Base-by-base conservation (phyloP, 2,888 invertebrate species). In the Tigriopus californicus region DNA sequence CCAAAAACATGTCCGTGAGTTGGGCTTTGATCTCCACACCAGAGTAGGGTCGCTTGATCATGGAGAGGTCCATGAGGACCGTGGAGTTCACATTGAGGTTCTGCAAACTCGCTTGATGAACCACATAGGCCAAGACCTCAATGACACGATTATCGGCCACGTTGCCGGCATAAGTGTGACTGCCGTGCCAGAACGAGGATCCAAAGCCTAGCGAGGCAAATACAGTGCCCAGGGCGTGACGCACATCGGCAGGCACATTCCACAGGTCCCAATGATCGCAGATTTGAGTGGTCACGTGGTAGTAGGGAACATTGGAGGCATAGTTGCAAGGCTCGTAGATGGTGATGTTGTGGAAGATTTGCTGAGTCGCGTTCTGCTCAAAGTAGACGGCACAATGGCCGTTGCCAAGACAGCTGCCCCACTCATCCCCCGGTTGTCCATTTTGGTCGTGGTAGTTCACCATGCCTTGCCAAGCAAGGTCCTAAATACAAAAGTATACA, bases 391-490 rank as follows among this genome's bases (percentile, higher is more conserved):
- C 18, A 59, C 25, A 33, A 13, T 13, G 46, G 3, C 46, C 46
- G 46, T 15, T 46, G 20, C 20, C 46, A 3, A 46, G 8, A 46
- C 46, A 25, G 11, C 41, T 41, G 10, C 59, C 52, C 59, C 59
- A 59, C 15, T 44, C 48, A 33, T 59, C 59, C n/a, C 13, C 40
- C 2, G 24, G 33, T 25, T 40, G 22, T 11, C 59, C 59, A 40
- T 52, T 41, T 33, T 20, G 20, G 20, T 48, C n/a, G 33, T 42
- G 51, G 52, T 59, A 59, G 41, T 48, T 40, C 13, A 59, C 42
- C 13, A 59, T 59, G n/a, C 59, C 59, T 20, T 48, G 49, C 59
- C 59, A 59, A 33, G 59, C 59, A 12, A 22, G 11, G 33, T 59
- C 59, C 41, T 59, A 46, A 15, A 8, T 5, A 46, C 4, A 46